Conservation (phyloP, 1,140 invertebrate genomes). For the Drosophila sproati region DNA sequence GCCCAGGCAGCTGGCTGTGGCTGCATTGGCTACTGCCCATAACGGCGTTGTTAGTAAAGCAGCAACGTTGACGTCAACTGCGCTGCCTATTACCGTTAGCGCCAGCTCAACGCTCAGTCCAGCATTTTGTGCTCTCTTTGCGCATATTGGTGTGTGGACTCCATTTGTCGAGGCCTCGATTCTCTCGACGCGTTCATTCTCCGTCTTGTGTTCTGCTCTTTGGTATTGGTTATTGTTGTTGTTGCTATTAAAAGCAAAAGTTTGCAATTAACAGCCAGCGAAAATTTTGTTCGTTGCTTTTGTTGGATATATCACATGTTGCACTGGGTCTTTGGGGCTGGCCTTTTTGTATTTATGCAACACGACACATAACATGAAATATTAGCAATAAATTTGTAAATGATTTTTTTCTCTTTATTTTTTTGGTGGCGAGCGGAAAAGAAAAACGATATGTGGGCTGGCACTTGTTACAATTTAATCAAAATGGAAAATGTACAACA, state of each 20-base stretch:
- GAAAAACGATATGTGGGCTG: conserved; percentile 73
- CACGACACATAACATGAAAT: conserved; percentile 81
- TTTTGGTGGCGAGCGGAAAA: conserved; percentile 37
- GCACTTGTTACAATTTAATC: conserved; percentile 82
- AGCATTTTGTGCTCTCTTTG: conserved; percentile 1
- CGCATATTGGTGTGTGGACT: conserved; percentile 61
- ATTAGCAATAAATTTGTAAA: conserved; percentile 81
- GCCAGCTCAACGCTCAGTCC: conserved; percentile 36
- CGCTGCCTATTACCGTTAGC: conserved; percentile 79
- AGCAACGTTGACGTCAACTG: conserved; percentile 39
- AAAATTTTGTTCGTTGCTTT: conserved; percentile 46
- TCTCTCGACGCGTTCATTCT: conserved; percentile 23
- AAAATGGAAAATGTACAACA: conserved; percentile 54
- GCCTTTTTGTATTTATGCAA: conserved; percentile 80
- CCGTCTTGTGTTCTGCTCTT: conserved; percentile 32
- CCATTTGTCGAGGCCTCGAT: conserved; percentile 56
- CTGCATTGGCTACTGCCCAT: conserved; percentile 73
- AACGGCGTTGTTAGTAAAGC: conserved; percentile 82
- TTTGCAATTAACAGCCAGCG: conserved; percentile 75
- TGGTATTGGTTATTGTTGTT: conserved; percentile 23
- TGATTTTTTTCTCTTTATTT: conserved; percentile 29
- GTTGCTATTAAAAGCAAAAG: conserved; percentile 78
- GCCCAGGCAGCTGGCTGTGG: conserved; percentile 57
- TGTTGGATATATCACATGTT: conserved; percentile 68
- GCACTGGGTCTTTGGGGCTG: conserved; percentile 49